Base-by-base conservation (phyloP, 2,888 invertebrate species). In the Glyphotaelius pellucidus region DNA sequence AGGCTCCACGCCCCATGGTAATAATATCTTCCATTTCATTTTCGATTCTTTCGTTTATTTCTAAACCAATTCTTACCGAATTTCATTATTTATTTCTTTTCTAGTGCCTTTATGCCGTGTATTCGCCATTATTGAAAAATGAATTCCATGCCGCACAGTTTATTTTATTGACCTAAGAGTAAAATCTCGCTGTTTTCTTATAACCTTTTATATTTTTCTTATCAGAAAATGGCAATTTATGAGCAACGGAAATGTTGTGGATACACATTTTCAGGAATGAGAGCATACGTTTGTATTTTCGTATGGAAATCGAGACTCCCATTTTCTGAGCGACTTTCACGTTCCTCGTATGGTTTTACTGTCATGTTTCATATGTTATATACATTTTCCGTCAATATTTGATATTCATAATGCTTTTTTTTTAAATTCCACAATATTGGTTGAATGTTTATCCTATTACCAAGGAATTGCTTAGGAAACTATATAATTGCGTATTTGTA, bases 31-130 rank as follows among this genome's bases (percentile, higher is more conserved):
- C 80, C 5, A 91, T 91, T 91, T 91, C 87, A 91, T 86, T 67
- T 91, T 91, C 80, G 80, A 25, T 80, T 80, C 47, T 15, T 81
- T 90, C 90, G 90, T 90, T 90, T 90, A 90, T 90, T 90, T 81
- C 90, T 81, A 25, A 42, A 90, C 90, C 90, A 81, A 90, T 90
- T 90, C 81, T 81, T 25, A 47, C 81, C 42, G 90, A 90, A 90
- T 90, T 90, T 90, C 81, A 90, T 90, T 67, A 67, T 67, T 25
- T 67, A 67, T 67, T 90, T 38, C 90, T 47, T 80, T 81, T 52
- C 90, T 90, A 81, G 30, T 81, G 81, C 80, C 32, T 81, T 90
- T 90, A 90, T 81, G 90, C 42, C 90, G 31, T n/a, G n/a, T 81
- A 90, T 80, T 81, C 42, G 19, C 81, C 15, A 81, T 67, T 67